Evolutionary conservation across 2,797 vertebrate genomes (phyloP).

Genomic region (Novumbra hubbsi): DNA sequence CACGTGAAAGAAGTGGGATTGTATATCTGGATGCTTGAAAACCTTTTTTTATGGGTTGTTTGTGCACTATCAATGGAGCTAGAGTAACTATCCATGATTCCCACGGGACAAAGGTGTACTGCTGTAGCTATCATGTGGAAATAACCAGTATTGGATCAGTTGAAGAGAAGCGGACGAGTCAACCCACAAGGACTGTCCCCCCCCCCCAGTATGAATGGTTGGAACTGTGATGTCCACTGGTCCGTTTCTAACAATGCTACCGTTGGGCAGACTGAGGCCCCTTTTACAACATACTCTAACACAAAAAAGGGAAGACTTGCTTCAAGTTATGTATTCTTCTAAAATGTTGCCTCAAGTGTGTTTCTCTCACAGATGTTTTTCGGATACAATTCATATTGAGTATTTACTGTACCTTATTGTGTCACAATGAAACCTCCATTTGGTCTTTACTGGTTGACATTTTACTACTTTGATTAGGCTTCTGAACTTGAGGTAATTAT

Average conservation of each 20-base stretch:
- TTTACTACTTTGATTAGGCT: background rate
- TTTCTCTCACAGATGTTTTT: background rate
- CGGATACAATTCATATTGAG: background rate
- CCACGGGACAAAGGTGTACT: conserved; percentile 68
- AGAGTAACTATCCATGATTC: conserved; percentile 61
- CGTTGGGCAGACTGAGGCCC: conserved; percentile 22
- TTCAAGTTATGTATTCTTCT: conserved; percentile 75
- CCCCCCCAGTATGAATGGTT: conserved; percentile 4
- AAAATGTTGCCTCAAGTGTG: background rate
- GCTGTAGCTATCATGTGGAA: conserved; percentile 71
- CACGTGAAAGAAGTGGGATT: conserved; percentile 60
- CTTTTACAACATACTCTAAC: conserved; percentile 28
- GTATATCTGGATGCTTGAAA: conserved; percentile 71
- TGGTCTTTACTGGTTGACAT: background rate
- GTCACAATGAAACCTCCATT: background rate
- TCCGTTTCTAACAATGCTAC: conserved; percentile 11
- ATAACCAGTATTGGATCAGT: conserved; percentile 58
- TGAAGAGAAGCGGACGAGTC: conserved; percentile 50
- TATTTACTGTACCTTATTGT: background rate
- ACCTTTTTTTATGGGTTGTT: conserved; percentile 72
- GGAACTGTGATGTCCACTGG: conserved; percentile 15
- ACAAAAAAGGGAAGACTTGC: conserved; percentile 74
- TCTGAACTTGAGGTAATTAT: background rate
- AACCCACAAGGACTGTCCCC: conserved; percentile 6
- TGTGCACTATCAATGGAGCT: conserved; percentile 80